Base-by-base conservation (phyloP, 2,113 vertebrate genomes). In the Cebidichthys violaceus region DNA sequence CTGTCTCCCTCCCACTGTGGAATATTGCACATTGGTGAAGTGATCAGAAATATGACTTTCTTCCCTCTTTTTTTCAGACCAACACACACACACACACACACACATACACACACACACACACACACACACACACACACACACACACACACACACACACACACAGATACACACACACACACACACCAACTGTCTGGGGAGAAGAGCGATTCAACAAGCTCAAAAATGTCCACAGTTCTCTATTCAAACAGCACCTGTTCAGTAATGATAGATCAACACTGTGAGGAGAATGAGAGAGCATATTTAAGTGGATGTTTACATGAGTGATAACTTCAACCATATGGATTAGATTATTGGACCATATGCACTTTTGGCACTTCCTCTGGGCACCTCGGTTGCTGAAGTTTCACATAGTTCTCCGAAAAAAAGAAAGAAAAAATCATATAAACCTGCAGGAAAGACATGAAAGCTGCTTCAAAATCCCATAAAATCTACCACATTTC, bases 241-340 rank as follows among this genome's bases (percentile, higher is more conserved):
- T 84, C 88, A 91, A 87, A 90, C 86, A 91, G 86, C 88, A 92
- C 88, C 90, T 93, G 91, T 86, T 92, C 85, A 29, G 72, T 85
- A 86, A 90, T 80, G 86, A 89, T 86, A 82, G 86, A 90, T 93
- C 89, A 93, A 88, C 86, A 90, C 78, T 45, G 81, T 0, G 1
- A 70, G 47, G 72, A 81, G 85, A 86, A 75, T 22, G 79, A 82
- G 70, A 78, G 57, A 81, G 75, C 77, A 91, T 86, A 86, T 90
- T 90, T 87, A 92, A 91, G 89, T 90, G 85, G 86, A 88, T 91
- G 86, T 92, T 92, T 92, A 92, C 91, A 91, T 78, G 82, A 88
- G 78, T 60, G 87, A 74, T 68, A 79, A 90, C 86, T 84, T 84
- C 47, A 70, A 69, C 81, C 91, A 89, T 90, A 92, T 91, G 91